Conservation (phyloP, 2,888 invertebrate species). For the Eurytoma adleriae region DNA sequence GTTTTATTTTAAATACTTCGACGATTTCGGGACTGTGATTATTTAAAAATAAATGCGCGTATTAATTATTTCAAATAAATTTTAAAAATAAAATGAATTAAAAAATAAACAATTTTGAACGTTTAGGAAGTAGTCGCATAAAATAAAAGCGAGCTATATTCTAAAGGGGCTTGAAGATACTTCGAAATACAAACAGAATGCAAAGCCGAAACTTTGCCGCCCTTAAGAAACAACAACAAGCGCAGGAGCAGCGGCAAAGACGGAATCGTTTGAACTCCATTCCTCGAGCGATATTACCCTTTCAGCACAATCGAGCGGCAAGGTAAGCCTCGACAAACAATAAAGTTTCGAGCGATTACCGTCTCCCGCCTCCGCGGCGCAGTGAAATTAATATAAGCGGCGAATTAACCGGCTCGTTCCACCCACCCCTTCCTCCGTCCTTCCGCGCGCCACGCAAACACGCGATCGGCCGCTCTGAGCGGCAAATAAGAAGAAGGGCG, state of each 20-base stretch:
- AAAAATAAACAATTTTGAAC: too few relatives aligned
- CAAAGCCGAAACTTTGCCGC: too few relatives aligned
- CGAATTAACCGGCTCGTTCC: constrained; percentile 4
- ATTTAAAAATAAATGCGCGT: neutral
- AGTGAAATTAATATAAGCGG: constrained; percentile 19
- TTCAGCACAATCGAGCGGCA: neutral
- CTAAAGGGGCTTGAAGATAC: too few relatives aligned
- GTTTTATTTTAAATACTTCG: too few relatives aligned
- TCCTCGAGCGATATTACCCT: too few relatives aligned
- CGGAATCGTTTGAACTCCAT: too few relatives aligned
- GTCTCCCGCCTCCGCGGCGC: neutral
- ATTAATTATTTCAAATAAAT: neutral
- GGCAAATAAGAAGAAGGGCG: constrained; percentile 38
- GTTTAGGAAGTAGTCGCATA: too few relatives aligned
- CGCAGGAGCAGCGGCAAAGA: too few relatives aligned
- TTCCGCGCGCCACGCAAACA: constrained; percentile 9
- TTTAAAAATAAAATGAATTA: neutral
- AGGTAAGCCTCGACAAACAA: neutral
- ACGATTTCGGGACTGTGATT: too few relatives aligned
- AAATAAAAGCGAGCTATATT: too few relatives aligned
- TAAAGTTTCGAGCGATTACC: neutral
- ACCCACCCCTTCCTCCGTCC: neutral
- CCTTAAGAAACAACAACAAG: too few relatives aligned
- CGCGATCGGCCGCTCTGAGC: constrained; percentile 4
- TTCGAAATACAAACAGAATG: too few relatives aligned